Conservation (phyloP, 92 coral and sea anemone genomes). For the Parazoanthus swiftii region DNA sequence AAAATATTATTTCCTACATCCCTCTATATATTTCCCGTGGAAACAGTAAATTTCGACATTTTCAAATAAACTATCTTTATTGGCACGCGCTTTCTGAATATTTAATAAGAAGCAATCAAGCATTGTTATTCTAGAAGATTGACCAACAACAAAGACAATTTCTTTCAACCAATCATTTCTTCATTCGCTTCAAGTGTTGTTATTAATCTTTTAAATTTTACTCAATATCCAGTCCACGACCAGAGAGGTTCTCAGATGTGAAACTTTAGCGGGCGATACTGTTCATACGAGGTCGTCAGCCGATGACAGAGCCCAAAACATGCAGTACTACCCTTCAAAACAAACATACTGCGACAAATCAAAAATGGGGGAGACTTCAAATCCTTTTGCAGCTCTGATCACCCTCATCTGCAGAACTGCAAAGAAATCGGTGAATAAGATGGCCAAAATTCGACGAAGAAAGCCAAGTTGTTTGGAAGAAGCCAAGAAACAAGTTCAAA, state of each 20-base stretch:
- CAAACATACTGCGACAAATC: constrained; percentile 23
- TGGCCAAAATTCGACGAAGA: constrained; percentile 73
- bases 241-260: constrained; percentile 20
- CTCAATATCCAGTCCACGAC: constrained; percentile 12
- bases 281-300: not conserved
- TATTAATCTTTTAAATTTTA: constrained; percentile 5
- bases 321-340: constrained; percentile 5
- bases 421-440: constrained; percentile 75
- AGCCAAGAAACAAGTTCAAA: constrained; percentile 1
- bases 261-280: constrained; percentile 8
- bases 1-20: not conserved
- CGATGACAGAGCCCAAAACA: constrained; percentile 10
- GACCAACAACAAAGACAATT: not conserved
- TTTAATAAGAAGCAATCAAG: constrained; percentile 29
- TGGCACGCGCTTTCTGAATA: constrained; percentile 13
- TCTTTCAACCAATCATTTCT: constrained; percentile 24
- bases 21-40: not conserved
- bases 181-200: not conserved
- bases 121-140: constrained; percentile 32
- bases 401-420: constrained; percentile 86
- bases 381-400: constrained; percentile 65
- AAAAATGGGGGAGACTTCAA: constrained; percentile 57
- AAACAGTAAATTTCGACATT: not conserved
- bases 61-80: too few relatives aligned
- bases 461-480: constrained; percentile 44